These are phyloP conservation scores for Sarcophilus harrisii DNA, from an alignment of 2,797 vertebrate species.

Conservation along the genomic window DNA sequence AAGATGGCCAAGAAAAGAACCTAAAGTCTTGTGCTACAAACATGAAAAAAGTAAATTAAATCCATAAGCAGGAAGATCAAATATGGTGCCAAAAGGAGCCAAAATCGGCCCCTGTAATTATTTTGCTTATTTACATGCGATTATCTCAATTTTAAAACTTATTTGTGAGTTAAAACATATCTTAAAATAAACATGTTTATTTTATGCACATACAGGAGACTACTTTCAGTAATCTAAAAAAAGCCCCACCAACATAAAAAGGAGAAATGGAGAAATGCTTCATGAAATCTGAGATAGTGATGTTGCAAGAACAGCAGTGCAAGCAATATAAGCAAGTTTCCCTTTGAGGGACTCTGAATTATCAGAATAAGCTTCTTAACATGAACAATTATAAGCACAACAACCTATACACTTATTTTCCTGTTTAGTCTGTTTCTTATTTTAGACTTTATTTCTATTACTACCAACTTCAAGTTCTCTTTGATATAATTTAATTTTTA, in stretches of 20 bases:
- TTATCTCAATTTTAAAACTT: background rate
- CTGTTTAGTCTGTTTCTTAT: slow-evolving; percentile 37
- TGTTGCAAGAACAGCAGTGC: slow-evolving; percentile 25
- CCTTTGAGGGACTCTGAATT: slow-evolving; percentile 20
- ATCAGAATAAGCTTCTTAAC: slow-evolving; percentile 14
- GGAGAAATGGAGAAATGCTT: slow-evolving; percentile 40
- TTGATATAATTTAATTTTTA: slow-evolving; percentile 41
- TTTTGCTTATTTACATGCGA: background rate
- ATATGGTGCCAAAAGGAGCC: background rate
- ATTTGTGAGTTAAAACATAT: background rate
- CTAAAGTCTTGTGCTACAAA: background rate
- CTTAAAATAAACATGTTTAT: background rate
- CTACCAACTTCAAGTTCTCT: background rate
- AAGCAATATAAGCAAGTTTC: background rate
- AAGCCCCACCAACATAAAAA: slow-evolving; percentile 52
- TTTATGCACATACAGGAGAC: slow-evolving; percentile 18
- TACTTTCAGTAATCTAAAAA: slow-evolving; percentile 8
- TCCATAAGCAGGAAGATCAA: slow-evolving; percentile 8
- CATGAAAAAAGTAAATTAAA: background rate
- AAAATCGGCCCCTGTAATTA: background rate
- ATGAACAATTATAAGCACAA: background rate
- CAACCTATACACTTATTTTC: background rate
- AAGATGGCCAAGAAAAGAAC: background rate
- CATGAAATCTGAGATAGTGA: slow-evolving; percentile 15
- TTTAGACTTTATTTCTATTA: slow-evolving; percentile 43